Evolutionary conservation across 2,888 invertebrate species (phyloP).

Genomic region (Ernsta delagoae): DNA sequence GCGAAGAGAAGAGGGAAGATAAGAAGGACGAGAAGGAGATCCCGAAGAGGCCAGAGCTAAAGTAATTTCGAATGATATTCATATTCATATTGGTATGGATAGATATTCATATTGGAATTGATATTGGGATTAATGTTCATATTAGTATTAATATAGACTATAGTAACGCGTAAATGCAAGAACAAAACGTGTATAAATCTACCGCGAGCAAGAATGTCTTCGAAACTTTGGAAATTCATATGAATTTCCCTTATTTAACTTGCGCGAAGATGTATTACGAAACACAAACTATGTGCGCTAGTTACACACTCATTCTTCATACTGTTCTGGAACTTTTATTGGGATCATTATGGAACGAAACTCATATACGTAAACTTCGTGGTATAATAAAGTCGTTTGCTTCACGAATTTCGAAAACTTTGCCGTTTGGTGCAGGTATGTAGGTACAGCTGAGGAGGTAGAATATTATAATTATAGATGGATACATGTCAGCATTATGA

Average conservation of each 20-base stretch:
- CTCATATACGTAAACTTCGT: not conserved
- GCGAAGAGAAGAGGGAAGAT: conserved; percentile 40
- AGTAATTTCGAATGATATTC: conserved; percentile 55
- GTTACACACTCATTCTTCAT: conserved; percentile 1
- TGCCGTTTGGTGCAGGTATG: no score
- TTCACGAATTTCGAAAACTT: no score
- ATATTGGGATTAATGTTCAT: no score
- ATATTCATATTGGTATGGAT: no score
- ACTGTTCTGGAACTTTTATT: not conserved
- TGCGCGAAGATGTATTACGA: not conserved
- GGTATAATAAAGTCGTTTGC: not conserved
- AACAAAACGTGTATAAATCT: no score
- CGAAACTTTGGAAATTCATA: not conserved
- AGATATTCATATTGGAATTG: no score
- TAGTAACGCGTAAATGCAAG: no score
- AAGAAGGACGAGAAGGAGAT: conserved; percentile 51
- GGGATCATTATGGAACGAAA: not conserved
- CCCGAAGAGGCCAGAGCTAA: conserved; percentile 71
- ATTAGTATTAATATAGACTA: no score
- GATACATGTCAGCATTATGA: no score
- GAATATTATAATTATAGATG: no score
- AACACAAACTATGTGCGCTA: not conserved
- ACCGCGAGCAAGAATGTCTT: no score
- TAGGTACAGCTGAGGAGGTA: no score
- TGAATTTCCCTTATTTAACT: not conserved